A percentile compares a stretch with the other conserved stretches of the same genome.
These are phyloP conservation scores for Eublepharis macularius DNA, from an alignment of 2,113 vertebrate species.

Conservation along the genomic window DNA sequence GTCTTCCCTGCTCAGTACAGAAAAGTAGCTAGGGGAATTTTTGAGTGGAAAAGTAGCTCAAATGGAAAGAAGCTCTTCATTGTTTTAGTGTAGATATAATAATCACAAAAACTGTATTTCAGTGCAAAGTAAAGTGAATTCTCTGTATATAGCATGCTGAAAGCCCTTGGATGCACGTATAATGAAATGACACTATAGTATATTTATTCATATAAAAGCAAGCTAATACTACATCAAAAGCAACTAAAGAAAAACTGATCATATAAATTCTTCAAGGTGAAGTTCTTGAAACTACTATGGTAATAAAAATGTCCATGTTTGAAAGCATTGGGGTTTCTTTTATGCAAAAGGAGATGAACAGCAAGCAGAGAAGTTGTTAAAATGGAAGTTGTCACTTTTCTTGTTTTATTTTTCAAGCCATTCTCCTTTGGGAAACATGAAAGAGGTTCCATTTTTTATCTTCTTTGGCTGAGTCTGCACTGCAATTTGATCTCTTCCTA, in stretches of 20 bases:
- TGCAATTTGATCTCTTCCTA: background rate
- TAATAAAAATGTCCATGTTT: conserved; percentile 1
- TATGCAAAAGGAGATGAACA: background rate
- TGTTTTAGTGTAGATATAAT: background rate
- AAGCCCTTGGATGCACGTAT: background rate
- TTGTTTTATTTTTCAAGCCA: background rate
- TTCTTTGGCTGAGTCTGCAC: background rate
- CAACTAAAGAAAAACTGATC: background rate
- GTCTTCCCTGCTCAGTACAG: background rate
- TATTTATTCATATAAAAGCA: background rate
- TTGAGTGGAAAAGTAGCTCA: no score
- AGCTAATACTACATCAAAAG: background rate
- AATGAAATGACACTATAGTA: background rate
- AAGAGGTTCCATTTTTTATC: background rate
- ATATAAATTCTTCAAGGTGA: background rate
- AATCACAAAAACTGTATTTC: background rate
- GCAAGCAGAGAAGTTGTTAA: background rate
- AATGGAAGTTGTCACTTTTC: background rate
- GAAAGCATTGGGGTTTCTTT: background rate
- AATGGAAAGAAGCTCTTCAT: background rate
- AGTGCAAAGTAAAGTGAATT: background rate
- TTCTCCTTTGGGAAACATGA: background rate
- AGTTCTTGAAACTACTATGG: background rate
- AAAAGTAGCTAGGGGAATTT: background rate
- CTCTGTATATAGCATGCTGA: background rate